These are phyloP conservation scores for Hesperophylax magnus DNA, from an alignment of 1,140 invertebrate species.

Conservation along the genomic window DNA sequence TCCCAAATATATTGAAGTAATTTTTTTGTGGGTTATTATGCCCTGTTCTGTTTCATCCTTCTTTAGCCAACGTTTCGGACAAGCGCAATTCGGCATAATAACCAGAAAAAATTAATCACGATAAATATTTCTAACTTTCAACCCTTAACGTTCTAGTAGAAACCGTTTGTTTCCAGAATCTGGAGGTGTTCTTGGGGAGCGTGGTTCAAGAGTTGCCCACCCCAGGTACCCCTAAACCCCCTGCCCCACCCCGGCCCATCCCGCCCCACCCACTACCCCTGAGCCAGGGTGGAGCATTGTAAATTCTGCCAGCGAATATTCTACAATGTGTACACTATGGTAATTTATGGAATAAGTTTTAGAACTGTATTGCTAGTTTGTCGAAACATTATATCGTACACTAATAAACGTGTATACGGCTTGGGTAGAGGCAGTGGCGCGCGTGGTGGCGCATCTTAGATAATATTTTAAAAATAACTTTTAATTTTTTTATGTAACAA, in stretches of 20 bases:
- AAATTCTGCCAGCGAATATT: conserved; percentile 58
- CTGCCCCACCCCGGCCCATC: conserved; percentile 12
- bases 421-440: conserved; percentile 26
- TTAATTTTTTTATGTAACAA: no score
- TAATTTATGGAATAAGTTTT: conserved; percentile 59
- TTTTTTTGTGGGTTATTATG: no score
- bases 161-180: background rate
- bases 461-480: no score
- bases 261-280: conserved; percentile 12
- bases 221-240: background rate
- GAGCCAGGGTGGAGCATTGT: conserved; percentile 50
- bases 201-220: conserved; percentile 7
- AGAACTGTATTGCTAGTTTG: conserved; percentile 59
- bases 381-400: conserved; percentile 59
- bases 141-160: background rate
- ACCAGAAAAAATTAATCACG: no score
- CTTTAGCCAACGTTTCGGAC: no score
- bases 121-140: no score
- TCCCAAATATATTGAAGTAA: no score
- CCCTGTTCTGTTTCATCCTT: no score
- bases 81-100: no score
- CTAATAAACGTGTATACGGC: conserved; percentile 57
- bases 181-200: conserved; percentile 7
- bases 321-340: conserved; percentile 58
- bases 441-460: no score